These are phyloP conservation scores for Loxodonta africana DNA, from an alignment of 2,113 vertebrate species.

Conservation along the genomic window DNA sequence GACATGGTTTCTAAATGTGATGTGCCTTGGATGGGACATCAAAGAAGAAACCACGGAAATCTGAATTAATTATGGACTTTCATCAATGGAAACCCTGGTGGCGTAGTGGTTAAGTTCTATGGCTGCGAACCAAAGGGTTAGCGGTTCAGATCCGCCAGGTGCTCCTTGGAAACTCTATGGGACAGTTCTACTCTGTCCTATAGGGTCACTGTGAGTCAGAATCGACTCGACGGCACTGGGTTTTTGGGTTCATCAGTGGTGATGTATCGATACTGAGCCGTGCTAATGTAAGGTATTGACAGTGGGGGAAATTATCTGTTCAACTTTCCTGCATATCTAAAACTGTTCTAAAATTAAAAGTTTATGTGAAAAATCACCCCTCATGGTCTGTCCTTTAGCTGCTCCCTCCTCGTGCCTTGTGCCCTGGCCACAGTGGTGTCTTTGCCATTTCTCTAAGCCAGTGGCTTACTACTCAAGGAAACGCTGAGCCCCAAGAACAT, in stretches of 20 bases:
- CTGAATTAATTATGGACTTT: not conserved
- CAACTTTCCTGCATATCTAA: not conserved
- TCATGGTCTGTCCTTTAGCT: not conserved
- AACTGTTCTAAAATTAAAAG: not conserved
- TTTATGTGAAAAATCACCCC: not conserved
- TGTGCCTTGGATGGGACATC: not conserved
- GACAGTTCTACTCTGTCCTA: too few relatives aligned
- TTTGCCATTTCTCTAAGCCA: not conserved
- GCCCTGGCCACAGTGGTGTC: not conserved
- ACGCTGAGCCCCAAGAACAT: not conserved
- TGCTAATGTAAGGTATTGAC: not conserved
- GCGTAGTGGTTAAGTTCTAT: too few relatives aligned
- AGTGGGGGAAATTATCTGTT: not conserved
- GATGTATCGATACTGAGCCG: not conserved
- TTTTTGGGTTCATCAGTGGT: not conserved
- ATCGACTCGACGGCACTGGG: too few relatives aligned
- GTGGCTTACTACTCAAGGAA: not conserved
- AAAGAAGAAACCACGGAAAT: not conserved
- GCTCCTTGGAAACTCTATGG: too few relatives aligned
- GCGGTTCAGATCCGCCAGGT: too few relatives aligned
- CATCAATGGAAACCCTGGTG: not conserved
- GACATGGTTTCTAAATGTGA: not conserved
- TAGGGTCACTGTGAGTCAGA: too few relatives aligned
- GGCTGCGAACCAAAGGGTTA: too few relatives aligned
- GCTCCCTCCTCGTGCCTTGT: accelerated